Base-by-base conservation (phyloP, 2,113 vertebrate genomes). In the Orthochromis indermauri region DNA sequence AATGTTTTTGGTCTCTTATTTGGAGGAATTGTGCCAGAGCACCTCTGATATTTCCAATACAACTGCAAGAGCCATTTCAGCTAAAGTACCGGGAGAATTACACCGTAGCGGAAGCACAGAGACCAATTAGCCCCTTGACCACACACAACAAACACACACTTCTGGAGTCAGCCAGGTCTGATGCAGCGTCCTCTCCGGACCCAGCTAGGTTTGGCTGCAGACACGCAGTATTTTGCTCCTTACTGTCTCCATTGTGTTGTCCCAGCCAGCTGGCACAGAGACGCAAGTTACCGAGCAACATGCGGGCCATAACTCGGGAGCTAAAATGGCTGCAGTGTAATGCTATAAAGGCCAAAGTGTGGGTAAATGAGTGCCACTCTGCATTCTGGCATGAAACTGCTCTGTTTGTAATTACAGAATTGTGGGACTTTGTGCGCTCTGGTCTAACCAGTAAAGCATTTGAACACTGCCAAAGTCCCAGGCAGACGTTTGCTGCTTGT, bases 381-480 rank as follows among this genome's bases (percentile, higher is more conserved):
- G 28, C 47, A 68, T 86, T 24, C 86, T 92, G 94, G 91, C 93
- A 89, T 40, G 26, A 55, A 51, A 66, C 37, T 6, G 6, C 53
- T 80, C 89, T 82, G 91, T 93, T 92, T 91, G 90, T 93, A 85
- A 91, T 90, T 83, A 90, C 86, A 53, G 90, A 89, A 79, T 73
- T 89, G 91, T 83, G 86, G 83, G 71, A 81, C 79, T 83, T 59
- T 24, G 80, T 80, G 19, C 17, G 1, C 84, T 82, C 78, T 49
- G 88, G 63, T 79, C 54, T 21, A 80, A 84, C 49, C 68, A 82
- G 55, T 78, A 66, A 90, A 85, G 82, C 85, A 37, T 84, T 71
- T 53, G 24, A 81, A 79, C 54, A 42, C 9, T 84, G 89, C 83
- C 85, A 88, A 89, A 92, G 54, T 88, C 85, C 37, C 68, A n/a